Evolutionary conservation across 2,888 invertebrate genomes (phyloP).

Genomic region (Xestobium rufovillosum): DNA sequence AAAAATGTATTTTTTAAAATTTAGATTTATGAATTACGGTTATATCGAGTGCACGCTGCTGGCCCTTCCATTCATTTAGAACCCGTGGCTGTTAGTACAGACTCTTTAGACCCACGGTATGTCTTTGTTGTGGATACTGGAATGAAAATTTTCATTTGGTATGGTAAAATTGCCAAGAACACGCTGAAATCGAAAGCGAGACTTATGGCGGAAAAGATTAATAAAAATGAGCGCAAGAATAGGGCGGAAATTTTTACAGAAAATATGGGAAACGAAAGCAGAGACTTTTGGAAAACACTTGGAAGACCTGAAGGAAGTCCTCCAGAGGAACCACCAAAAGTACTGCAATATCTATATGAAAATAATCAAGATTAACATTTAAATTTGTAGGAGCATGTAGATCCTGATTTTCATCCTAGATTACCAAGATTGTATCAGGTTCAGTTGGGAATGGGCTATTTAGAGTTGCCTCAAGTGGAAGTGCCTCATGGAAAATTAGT

Average conservation of each 20-base stretch:
- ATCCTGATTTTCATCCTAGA: constrained; percentile 55
- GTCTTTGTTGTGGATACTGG: constrained; percentile 90
- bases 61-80: constrained; percentile 83
- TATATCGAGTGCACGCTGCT: constrained; percentile 86
- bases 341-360: constrained; percentile 33
- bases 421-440: constrained; percentile 85
- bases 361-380: too few species aligned
- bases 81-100: constrained; percentile 64
- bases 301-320: constrained; percentile 50
- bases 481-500: constrained; percentile 67
- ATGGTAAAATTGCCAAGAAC: constrained; percentile 78
- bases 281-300: constrained; percentile 76
- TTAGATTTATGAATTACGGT: constrained; percentile 71
- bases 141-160: constrained; percentile 83
- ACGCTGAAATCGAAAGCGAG: constrained; percentile 82
- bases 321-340: constrained; percentile 43
- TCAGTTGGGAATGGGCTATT: constrained; percentile 95
- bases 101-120: constrained; percentile 81
- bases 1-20: too few species aligned
- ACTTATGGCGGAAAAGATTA: constrained; percentile 94
- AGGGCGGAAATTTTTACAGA: constrained; percentile 84
- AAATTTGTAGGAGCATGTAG: constrained; percentile 60
- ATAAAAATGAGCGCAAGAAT: constrained; percentile 96
- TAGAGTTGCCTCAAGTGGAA: constrained; percentile 92
- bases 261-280: constrained; percentile 72